A percentile compares a stretch with the other conserved stretches of the same genome.
Evolutionary conservation across 2,797 vertebrate genomes (phyloP).

Genomic region (Euphonia xanthogaster): DNA sequence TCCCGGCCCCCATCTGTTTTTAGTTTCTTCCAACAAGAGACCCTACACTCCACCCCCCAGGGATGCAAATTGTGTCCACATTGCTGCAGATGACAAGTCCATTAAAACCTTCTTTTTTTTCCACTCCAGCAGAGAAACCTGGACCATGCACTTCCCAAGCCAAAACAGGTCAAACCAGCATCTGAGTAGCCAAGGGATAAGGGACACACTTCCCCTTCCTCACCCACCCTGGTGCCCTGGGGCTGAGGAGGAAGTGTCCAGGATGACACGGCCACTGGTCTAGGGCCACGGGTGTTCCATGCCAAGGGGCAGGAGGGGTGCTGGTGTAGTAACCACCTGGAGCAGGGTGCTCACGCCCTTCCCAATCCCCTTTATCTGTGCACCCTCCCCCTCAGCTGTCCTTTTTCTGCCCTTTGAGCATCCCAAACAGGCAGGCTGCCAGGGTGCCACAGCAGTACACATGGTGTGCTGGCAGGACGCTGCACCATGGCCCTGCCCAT

Average conservation of each 20-base stretch:
- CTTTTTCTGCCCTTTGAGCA: neutral
- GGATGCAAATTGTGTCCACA: constrained; percentile 12
- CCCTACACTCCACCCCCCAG: neutral
- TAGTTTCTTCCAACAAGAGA: constrained; percentile 1
- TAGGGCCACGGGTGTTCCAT: neutral
- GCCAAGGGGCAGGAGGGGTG: neutral
- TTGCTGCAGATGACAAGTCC: constrained; percentile 31
- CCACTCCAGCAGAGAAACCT: neutral
- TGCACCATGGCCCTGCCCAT: neutral
- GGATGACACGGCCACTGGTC: neutral
- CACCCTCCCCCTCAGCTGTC: neutral
- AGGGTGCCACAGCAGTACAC: neutral
- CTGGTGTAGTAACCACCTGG: neutral
- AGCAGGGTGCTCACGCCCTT: neutral
- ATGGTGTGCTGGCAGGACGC: neutral
- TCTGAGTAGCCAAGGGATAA: fast-evolving
- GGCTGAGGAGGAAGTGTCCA: neutral
- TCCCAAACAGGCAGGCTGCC: neutral
- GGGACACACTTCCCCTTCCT: neutral
- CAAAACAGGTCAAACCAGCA: neutral
- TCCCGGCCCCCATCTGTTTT: constrained; percentile 12
- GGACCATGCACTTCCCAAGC: neutral
- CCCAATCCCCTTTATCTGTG: neutral
- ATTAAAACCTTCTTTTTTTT: constrained; percentile 30
- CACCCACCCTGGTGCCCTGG: fast-evolving